Evolutionary conservation across 2,113 vertebrate genomes (phyloP), one percentile per base, ranked within the genome.

Genomic region (Casuarius casuarius): DNA sequence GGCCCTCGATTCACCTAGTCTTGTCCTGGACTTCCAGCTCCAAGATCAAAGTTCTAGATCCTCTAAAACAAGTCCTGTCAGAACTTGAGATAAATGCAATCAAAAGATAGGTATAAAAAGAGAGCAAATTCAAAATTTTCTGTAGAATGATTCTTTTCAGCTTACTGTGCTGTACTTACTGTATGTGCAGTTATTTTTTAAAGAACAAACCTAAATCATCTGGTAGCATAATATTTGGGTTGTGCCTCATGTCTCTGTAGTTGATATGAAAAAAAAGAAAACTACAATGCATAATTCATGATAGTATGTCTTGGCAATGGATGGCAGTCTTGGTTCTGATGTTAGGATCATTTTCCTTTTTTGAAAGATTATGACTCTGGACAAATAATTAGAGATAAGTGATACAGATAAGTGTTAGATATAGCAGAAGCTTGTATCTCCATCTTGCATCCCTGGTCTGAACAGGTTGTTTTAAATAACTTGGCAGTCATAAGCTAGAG

Each of bases 321-420:
- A 54, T 85, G 66, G 59, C 35, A 66, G 49, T 76, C 85, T 88
- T 22, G 6, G 91, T 80, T 94, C 71, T 77, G 92, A 92, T 86
- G 72, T 93, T 96, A 91, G 82, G 87, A 70, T 40, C 35, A 66
- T 83, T 66, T 85, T 76, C 18, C 44, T 71, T 86, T 92, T 95
- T 88, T 31, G 92, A 84, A 80, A 90, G 78, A 86, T 56, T 83
- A 46, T 70, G 54, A 33, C 29, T 89, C 81, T 80, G 52, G 73
- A 86, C 68, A 61, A 94, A 10, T 93, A 87, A 96, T 96, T 96
- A 68, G 74, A 79, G 75, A 89, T 88, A 93, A 96, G 71, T 78
- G 51, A 10, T 72, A 71, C 54, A 74, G 86, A 89, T 77, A 84
- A 91, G 42, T 63, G 72, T 70, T 59, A 92, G 54, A 63, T 94